phyloP scores from a whole-genome alignment of 2,113 vertebrate genomes.

The Choloepus hoffmanni region DNA sequence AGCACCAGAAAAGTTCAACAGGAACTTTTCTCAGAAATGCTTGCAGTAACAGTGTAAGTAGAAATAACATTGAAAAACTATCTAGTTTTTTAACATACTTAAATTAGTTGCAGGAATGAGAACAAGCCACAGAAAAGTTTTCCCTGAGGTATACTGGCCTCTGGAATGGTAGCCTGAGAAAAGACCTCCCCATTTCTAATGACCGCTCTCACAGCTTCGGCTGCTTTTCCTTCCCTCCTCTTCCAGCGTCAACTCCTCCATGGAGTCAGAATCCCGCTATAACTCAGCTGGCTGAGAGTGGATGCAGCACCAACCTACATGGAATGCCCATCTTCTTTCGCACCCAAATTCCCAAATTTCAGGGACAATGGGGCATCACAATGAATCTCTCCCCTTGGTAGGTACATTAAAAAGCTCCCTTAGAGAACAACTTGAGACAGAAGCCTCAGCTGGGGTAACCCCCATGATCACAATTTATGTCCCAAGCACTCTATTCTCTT shows the following conservation, averaged over 20 bases:
- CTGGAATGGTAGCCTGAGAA: not conserved
- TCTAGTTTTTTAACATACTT: conserved; percentile 7
- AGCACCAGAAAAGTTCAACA: conserved; percentile 34
- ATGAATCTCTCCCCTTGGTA: not conserved
- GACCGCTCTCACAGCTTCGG: not conserved
- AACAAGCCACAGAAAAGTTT: not conserved
- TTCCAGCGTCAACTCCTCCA: not conserved
- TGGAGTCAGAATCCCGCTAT: not conserved
- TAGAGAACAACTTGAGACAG: not conserved
- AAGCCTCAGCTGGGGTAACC: not conserved
- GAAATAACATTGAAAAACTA: conserved; percentile 38
- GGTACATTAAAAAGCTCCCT: not conserved
- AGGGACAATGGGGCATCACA: not conserved
- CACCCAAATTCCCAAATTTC: not conserved
- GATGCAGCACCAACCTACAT: too few relatives aligned
- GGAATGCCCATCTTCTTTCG: not conserved
- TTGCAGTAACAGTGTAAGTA: conserved; percentile 52
- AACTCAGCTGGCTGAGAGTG: not conserved
- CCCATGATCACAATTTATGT: not conserved
- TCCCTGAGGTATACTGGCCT: not conserved
- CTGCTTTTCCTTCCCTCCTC: not conserved
- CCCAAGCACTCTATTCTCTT: not conserved
- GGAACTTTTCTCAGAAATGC: not conserved
- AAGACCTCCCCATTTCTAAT: not conserved
- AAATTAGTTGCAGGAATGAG: not conserved